phyloP scores from a whole-genome alignment of 1,140 invertebrate genomes.

The Ceratoteleas bidentatus region DNA sequence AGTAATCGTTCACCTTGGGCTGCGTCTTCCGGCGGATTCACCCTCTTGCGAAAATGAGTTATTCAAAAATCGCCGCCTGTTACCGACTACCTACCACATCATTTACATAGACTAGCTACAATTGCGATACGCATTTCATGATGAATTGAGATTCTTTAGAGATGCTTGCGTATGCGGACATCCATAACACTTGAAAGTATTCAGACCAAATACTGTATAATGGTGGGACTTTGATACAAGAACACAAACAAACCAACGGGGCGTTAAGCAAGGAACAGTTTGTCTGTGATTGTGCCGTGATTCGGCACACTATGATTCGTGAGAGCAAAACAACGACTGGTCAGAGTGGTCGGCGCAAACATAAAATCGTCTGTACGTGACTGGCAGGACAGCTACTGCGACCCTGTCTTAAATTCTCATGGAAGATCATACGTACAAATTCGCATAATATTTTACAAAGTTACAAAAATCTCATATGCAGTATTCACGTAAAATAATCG shows the following conservation, averaged over 20 bases:
- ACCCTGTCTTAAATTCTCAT: too few species aligned
- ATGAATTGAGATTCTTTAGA: constrained; percentile 62
- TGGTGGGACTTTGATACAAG: constrained; percentile 53
- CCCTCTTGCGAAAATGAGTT: background rate
- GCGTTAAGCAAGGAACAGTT: constrained; percentile 46
- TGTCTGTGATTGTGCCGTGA: constrained; percentile 28
- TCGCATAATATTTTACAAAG: too few species aligned
- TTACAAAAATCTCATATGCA: too few species aligned
- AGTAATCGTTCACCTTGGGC: too few species aligned
- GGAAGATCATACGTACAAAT: too few species aligned
- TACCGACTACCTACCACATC: background rate
- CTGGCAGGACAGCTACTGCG: background rate
- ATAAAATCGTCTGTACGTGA: constrained; percentile 21
- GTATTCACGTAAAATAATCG: too few species aligned
- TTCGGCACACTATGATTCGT: constrained; percentile 43
- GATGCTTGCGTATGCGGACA: constrained; percentile 62
- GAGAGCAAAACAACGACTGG: constrained; percentile 42
- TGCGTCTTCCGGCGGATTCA: too few species aligned
- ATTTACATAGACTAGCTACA: constrained; percentile 41
- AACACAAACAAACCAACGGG: constrained; percentile 55
- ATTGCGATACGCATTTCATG: constrained; percentile 50
- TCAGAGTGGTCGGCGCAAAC: constrained; percentile 32
- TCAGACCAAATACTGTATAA: constrained; percentile 62
- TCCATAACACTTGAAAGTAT: constrained; percentile 60
- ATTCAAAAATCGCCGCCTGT: background rate